Evolutionary conservation across 2,797 vertebrate species (phyloP).

Genomic region (Todus mexicanus): DNA sequence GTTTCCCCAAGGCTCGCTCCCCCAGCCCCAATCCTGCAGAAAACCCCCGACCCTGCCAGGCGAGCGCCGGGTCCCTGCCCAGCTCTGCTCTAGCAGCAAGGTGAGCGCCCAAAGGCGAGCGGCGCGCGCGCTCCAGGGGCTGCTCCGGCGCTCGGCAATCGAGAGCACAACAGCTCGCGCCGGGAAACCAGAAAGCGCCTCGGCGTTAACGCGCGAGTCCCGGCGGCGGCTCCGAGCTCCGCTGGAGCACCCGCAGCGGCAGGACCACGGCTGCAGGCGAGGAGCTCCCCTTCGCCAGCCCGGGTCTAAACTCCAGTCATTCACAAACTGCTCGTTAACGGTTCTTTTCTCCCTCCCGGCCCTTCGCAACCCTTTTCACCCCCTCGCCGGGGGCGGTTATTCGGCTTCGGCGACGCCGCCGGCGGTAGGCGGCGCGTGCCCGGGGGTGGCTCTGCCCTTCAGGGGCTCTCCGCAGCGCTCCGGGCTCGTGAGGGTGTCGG

Average conservation of each 20-base stretch:
- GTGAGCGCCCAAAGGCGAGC: too few relatives aligned
- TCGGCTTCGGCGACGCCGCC: constrained; percentile 40
- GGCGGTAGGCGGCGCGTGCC: not conserved
- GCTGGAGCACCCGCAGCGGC: not conserved
- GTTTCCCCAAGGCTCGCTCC: not conserved
- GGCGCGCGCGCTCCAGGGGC: not conserved
- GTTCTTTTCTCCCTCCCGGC: not conserved
- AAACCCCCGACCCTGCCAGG: not conserved
- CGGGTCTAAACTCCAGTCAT: not conserved
- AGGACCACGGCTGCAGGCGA: not conserved
- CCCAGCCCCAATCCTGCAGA: not conserved
- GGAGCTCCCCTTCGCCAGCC: not conserved
- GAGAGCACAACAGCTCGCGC: not conserved
- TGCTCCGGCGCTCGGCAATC: not conserved
- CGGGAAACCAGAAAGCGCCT: not conserved
- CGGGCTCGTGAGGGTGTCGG: not conserved
- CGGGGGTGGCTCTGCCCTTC: constrained; percentile 65
- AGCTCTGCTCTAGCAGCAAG: not conserved
- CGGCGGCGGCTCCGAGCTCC: not conserved
- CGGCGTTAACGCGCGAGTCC: not conserved
- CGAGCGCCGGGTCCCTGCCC: not conserved
- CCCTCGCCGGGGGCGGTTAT: constrained; percentile 3
- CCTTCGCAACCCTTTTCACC: not conserved
- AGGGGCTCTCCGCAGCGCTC: constrained; percentile 58
- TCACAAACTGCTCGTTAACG: rapidly evolving